Percentiles rank a stretch among this genome's conserved stretches.
Conservation (phyloP, 2,888 invertebrate species). For the Drosophila flavopinicola region DNA sequence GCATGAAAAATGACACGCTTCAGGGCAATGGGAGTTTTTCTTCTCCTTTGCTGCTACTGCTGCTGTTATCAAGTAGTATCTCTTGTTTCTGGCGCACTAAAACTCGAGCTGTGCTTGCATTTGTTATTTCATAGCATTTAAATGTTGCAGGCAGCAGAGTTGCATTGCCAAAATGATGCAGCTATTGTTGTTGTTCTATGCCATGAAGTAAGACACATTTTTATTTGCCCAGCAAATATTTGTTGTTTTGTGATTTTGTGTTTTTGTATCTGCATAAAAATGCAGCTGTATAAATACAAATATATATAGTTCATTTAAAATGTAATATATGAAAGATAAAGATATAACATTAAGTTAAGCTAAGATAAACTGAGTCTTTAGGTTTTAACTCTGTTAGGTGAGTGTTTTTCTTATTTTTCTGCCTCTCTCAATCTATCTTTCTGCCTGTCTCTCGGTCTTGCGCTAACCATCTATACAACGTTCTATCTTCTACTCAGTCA, state of each 20-base stretch:
- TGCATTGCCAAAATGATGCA: constrained; percentile 7
- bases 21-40: constrained; percentile 4
- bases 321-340: background rate
- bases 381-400: background rate
- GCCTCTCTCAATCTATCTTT: too few species aligned
- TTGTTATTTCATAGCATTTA: constrained; percentile 23
- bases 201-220: background rate
- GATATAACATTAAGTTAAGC: background rate
- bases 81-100: constrained; percentile 27
- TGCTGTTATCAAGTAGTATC: constrained; percentile 44
- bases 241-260: constrained; percentile 1
- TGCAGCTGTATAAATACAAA: background rate
- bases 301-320: background rate
- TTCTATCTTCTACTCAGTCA: constrained; percentile 5
- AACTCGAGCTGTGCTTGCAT: constrained; percentile 20
- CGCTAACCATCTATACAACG: background rate
- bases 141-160: background rate
- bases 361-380: background rate
- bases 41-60: background rate
- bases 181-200: constrained; percentile 1
- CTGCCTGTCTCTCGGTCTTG: too few species aligned
- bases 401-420: background rate
- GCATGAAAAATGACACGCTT: constrained; percentile 66
- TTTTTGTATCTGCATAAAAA: constrained; percentile 1
- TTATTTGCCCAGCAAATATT: constrained; percentile 9